A percentile compares a stretch with the other conserved stretches of the same genome.
phyloP scores from a whole-genome alignment of 2,113 vertebrate genomes.

The Ranitomeya imitator region DNA sequence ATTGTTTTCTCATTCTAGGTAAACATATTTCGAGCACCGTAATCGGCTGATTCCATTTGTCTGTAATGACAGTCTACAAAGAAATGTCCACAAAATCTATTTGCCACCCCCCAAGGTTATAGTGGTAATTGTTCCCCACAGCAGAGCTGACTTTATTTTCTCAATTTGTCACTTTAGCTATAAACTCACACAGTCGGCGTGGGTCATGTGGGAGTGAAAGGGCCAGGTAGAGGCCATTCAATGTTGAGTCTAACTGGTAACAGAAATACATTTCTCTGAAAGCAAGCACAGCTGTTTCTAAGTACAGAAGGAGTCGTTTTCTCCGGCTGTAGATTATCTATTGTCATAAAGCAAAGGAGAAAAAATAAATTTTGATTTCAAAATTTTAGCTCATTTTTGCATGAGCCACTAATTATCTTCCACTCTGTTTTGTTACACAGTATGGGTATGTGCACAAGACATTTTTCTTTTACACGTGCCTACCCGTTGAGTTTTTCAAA shows the following conservation, averaged over 20 bases:
- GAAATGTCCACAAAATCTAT: constrained; percentile 3
- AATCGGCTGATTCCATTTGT: background rate
- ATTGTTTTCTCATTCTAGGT: background rate
- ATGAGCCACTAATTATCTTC: background rate
- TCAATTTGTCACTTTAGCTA: constrained; percentile 32
- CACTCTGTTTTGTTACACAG: background rate
- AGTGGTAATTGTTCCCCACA: background rate
- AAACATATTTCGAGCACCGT: constrained; percentile 4
- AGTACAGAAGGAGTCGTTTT: background rate
- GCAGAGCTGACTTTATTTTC: constrained; percentile 32
- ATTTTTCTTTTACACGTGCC: no score
- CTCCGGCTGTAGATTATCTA: background rate
- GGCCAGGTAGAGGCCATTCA: background rate
- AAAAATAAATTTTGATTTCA: background rate
- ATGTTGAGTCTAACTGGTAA: constrained; percentile 1
- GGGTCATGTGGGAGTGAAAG: background rate
- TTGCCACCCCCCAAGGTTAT: constrained; percentile 8
- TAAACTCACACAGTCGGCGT: background rate
- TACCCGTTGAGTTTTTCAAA: no score
- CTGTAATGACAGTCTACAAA: constrained; percentile 18
- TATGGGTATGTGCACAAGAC: background rate
- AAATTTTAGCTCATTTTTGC: background rate
- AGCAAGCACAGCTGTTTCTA: background rate
- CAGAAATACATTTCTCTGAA: constrained; percentile 4
- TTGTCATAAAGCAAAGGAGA: background rate